A percentile compares a stretch with the other conserved stretches of the same genome.
phyloP scores from a whole-genome alignment of 2,797 vertebrate genomes.

The Chaunax sp. region DNA sequence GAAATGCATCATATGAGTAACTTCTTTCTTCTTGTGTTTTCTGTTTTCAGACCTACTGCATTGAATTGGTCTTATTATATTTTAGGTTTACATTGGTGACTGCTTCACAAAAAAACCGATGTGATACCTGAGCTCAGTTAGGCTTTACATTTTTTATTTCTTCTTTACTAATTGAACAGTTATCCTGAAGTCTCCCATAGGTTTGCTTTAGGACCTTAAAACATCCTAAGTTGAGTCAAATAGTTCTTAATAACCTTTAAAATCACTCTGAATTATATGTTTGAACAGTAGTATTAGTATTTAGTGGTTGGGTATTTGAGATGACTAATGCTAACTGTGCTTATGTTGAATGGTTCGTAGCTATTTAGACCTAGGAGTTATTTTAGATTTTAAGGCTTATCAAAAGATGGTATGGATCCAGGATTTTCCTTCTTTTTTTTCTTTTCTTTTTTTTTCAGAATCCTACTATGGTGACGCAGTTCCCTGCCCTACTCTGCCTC shows the following conservation, averaged over 20 bases:
- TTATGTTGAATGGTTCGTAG: conserved; percentile 12
- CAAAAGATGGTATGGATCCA: too few species aligned
- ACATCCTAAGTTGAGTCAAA: too few species aligned
- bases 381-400: too few species aligned
- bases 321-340: neutral
- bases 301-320: neutral
- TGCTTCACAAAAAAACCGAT: conserved; percentile 14
- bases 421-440: too few species aligned
- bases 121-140: conserved; percentile 9
- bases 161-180: neutral
- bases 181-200: neutral
- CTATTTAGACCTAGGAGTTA: conserved; percentile 5
- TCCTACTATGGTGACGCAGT: too few species aligned
- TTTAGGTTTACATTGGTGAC: conserved; percentile 2
- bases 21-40: conserved; percentile 21
- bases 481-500: too few species aligned
- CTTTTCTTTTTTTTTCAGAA: too few species aligned
- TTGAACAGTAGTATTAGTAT: neutral
- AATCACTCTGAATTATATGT: too few species aligned
- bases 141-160: conserved; percentile 3
- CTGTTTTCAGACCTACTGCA: neutral
- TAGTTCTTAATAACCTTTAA: too few species aligned
- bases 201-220: too few species aligned
- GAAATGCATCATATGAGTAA: conserved; percentile 60
- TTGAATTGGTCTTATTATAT: neutral